Conservation (phyloP, 2,113 vertebrate genomes). For the Pygoscelis adeliae region DNA sequence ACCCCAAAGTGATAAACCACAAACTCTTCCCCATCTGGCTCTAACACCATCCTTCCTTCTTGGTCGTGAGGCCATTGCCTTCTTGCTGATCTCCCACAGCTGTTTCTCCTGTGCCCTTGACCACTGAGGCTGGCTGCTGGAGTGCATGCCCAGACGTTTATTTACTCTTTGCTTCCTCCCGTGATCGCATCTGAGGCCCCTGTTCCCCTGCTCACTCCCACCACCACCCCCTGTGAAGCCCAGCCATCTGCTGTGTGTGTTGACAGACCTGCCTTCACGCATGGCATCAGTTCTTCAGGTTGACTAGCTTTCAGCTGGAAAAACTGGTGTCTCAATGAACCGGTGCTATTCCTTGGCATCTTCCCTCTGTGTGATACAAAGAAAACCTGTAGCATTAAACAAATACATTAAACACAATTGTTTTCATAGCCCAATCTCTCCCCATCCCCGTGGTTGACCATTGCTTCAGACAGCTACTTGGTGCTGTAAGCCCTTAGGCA, state of each 20-base stretch:
- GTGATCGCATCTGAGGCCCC: neutral
- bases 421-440: neutral
- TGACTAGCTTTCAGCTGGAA: neutral
- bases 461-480: neutral
- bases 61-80: neutral
- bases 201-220: neutral
- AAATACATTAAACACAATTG: neutral
- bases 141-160: neutral
- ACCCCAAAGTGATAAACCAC: neutral
- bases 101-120: neutral
- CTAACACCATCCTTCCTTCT: neutral
- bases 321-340: neutral
- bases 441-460: neutral
- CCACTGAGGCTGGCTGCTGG: neutral
- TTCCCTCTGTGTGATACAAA: neutral
- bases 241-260: neutral
- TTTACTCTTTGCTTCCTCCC: neutral
- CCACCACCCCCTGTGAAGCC: neutral
- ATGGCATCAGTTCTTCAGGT: neutral
- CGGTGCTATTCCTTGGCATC: neutral
- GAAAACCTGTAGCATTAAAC: neutral
- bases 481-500: neutral
- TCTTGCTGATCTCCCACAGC: neutral
- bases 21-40: neutral
- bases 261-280: neutral